Base-by-base conservation (phyloP, 2,888 invertebrate species). In the Andrena bicolor region DNA sequence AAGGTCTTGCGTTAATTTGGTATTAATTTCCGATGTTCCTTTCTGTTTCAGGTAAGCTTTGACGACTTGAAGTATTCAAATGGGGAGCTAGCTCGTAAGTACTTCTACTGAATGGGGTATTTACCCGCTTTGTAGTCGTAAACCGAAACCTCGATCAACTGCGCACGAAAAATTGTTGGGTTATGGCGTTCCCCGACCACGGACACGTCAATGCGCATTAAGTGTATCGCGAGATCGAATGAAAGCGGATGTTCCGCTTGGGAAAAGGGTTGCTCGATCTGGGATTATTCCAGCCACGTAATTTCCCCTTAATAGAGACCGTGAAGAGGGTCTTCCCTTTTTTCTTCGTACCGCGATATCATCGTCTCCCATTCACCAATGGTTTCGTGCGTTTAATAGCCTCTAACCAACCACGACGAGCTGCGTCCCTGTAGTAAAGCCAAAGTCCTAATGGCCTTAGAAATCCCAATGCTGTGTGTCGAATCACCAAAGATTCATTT, bases 401-500 rank as follows among this genome's bases (percentile, higher is more conserved):
- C 41, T 20, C 26, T 5, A 35, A 16, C 20, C 7, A n/a, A 26
- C n/a, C 28, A n/a, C n/a, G 23, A 23, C 23, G 56, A 56, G 10
- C 56, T 56, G 8, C 8, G 20, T 53, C 8, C 8, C 53, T 41
- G 53, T 53, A 20, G 7, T 23, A 53, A 53, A 53, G 20, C 20
- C 53, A 23, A 53, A 23, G 7, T 2, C 20, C n/a, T 20, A 53
- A 53, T 41, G 4, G 20, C 20, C 23, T 26, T 26, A 56, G 23
- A 26, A 56, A 20, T 56, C 2, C 20, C 51, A 20, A 51, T 56
- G 41, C 16, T 16, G 41, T 30, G 56, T 83, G 78, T 86, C 83
- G 79, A 86, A 86, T 86, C 81, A 86, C 77, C 51, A n/a, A 48
- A 35, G 73, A 86, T 86, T 86, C 79, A 81, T 86, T 86, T 83